phyloP scores from a whole-genome alignment of 2,113 vertebrate species.

The Polypterus senegalus region DNA sequence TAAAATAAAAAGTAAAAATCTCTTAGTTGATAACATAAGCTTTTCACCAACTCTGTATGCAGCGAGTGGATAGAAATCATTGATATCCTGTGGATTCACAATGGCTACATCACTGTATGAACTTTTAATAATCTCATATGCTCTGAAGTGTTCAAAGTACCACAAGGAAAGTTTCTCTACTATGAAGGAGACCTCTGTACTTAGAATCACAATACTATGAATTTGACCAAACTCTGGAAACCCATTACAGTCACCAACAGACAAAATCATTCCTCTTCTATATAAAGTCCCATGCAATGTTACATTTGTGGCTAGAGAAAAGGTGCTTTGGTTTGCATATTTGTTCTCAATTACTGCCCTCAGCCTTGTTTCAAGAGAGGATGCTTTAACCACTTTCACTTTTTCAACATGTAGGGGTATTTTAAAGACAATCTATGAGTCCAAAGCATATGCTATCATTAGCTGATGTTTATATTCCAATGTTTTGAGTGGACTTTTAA shows the following conservation, averaged over 20 bases:
- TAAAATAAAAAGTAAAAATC: too few relatives aligned
- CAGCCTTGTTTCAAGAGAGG: slow-evolving; percentile 11
- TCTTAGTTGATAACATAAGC: too few relatives aligned
- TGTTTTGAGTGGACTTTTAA: too few relatives aligned
- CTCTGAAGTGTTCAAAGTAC: slow-evolving; percentile 12
- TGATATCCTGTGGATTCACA: too few relatives aligned
- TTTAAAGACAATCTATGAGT: slow-evolving; percentile 17
- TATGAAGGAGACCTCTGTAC: slow-evolving; percentile 11
- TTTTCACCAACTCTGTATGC: too few relatives aligned
- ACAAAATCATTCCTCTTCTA: slow-evolving; percentile 19
- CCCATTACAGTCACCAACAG: slow-evolving; percentile 16
- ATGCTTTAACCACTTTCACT: slow-evolving; percentile 14
- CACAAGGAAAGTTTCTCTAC: slow-evolving; percentile 5
- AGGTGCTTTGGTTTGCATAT: slow-evolving; percentile 16
- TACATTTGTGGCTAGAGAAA: slow-evolving; percentile 17
- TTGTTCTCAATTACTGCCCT: slow-evolving; percentile 4
- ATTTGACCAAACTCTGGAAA: slow-evolving; percentile 23
- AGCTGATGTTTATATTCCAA: slow-evolving; percentile 20
- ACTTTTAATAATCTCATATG: slow-evolving; percentile 12
- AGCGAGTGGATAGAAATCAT: too few relatives aligned
- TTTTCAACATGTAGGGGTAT: slow-evolving; percentile 18
- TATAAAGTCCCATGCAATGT: slow-evolving; percentile 15
- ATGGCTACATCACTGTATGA: slow-evolving; percentile 10
- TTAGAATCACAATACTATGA: too few relatives aligned
- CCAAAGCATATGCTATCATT: slow-evolving; percentile 17